Evolutionary conservation across 2,113 vertebrate species (phyloP).

Genomic region (Oreochromis aureus): DNA sequence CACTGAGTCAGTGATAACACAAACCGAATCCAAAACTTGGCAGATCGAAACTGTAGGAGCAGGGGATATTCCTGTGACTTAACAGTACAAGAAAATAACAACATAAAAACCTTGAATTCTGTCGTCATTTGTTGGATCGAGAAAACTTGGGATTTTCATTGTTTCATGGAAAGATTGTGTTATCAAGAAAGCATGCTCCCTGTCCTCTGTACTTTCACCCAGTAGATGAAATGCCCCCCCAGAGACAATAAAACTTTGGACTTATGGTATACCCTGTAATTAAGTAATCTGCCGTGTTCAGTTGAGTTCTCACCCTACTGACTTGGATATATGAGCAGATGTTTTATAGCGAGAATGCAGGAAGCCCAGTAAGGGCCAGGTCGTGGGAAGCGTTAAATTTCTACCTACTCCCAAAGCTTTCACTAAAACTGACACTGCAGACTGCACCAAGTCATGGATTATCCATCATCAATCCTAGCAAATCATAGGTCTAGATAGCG

Average conservation of each 20-base stretch:
- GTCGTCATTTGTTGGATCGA: background rate
- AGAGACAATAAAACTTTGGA: background rate
- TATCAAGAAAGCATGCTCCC: background rate
- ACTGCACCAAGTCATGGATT: background rate
- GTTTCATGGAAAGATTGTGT: rapidly evolving
- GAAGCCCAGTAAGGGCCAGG: background rate
- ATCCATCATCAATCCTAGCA: background rate
- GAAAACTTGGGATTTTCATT: too few species aligned
- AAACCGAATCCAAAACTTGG: background rate
- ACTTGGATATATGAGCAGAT: background rate
- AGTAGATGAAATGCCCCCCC: background rate
- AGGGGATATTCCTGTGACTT: background rate
- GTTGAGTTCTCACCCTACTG: background rate
- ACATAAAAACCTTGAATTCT: background rate
- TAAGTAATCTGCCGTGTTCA: background rate
- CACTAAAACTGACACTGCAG: background rate
- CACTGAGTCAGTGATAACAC: background rate
- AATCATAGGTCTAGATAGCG: too few species aligned
- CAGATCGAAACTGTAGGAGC: background rate
- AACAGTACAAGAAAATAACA: background rate
- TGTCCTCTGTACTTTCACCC: background rate
- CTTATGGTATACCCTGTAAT: background rate
- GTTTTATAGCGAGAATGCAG: background rate
- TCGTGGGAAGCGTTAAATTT: background rate
- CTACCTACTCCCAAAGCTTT: background rate